phyloP scores from a whole-genome alignment of 2,797 vertebrate species.

The Alosa sapidissima region DNA sequence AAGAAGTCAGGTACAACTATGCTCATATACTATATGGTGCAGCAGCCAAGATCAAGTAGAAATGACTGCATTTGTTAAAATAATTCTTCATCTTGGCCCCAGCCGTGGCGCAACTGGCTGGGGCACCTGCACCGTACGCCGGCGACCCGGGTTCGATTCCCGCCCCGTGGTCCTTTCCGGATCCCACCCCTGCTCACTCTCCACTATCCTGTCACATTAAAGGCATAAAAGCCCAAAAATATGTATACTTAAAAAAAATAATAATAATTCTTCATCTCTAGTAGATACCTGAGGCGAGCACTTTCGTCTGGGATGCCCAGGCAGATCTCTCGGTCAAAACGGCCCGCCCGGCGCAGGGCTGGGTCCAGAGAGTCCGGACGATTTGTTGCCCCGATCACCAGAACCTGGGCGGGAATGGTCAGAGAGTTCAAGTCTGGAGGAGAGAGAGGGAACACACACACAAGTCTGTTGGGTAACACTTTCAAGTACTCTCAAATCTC shows the following conservation, averaged over 20 bases:
- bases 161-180: no score
- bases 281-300: conserved; percentile 78
- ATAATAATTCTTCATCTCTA: background rate
- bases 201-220: no score
- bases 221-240: no score
- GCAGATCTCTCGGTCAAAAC: conserved; percentile 93
- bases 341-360: conserved; percentile 88
- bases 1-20: no score
- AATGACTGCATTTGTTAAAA: background rate
- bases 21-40: background rate
- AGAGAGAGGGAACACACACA: background rate
- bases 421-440: conserved; percentile 82
- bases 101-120: no score
- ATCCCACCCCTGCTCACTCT: no score
- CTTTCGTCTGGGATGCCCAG: conserved; percentile 91
- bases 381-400: conserved; percentile 95
- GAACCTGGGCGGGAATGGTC: conserved; percentile 77
- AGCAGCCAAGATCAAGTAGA: background rate
- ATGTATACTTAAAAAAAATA: no score
- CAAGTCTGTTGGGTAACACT: background rate
- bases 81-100: no score
- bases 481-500: background rate
- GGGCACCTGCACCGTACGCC: no score
- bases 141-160: no score
- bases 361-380: conserved; percentile 92